A percentile compares a stretch with the other conserved stretches of the same genome.
phyloP scores from a whole-genome alignment of 2,113 vertebrate genomes.

The Chloropsis hardwickii region DNA sequence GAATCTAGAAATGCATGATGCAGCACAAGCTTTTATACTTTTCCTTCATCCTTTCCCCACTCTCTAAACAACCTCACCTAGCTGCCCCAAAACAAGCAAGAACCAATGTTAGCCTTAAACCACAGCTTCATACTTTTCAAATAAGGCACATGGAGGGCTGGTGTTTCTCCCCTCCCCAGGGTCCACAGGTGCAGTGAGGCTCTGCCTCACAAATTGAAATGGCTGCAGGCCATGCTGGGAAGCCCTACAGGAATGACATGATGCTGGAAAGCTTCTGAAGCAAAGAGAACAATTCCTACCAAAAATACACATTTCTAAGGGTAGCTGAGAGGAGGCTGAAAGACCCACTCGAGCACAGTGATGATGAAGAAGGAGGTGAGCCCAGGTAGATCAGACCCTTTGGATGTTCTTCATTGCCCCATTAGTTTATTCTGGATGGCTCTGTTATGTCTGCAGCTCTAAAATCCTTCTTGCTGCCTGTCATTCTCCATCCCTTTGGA shows the following conservation, averaged over 20 bases:
- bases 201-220: not conserved
- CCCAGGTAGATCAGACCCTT: not conserved
- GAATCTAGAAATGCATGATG: not conserved
- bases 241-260: not conserved
- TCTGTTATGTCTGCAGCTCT: not conserved
- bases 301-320: not conserved
- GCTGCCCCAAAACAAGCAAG: not conserved
- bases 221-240: rapidly evolving
- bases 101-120: not conserved
- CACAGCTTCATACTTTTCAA: not conserved
- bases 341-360: not conserved
- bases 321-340: not conserved
- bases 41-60: not conserved
- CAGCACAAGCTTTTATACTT: not conserved
- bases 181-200: not conserved
- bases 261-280: not conserved
- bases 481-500: not conserved
- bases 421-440: not conserved
- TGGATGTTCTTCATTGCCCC: not conserved
- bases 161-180: not conserved
- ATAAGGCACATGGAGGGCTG: rapidly evolving
- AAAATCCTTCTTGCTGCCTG: conserved; percentile 47
- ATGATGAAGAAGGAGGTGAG: not conserved
- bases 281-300: not conserved
- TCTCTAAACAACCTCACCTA: not conserved